Base-by-base conservation (phyloP, 2,113 vertebrate species). In the Gallinago paraguaiae region DNA sequence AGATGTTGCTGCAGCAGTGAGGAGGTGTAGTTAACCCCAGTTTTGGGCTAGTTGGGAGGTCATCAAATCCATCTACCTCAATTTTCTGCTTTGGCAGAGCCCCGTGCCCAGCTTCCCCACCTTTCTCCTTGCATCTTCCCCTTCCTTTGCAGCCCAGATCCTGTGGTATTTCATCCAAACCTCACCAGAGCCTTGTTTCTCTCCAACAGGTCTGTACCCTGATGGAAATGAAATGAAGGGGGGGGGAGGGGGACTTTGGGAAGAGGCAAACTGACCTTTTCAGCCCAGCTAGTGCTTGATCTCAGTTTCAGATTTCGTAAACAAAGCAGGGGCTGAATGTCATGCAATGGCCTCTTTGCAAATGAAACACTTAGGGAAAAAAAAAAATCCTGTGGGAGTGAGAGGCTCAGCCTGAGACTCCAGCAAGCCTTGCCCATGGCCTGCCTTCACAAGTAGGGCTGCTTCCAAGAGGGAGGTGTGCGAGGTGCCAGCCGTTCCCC, bases 251-350 rank as follows among this genome's bases (percentile, higher is more conserved):
- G 71, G 54, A 46, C 61, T 87, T 93, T 54, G 20, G 2, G 1
- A 91, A 77, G 22, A 86, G 82, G 78, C 63, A 92, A 60, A 67
- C 22, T 93, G 90, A 91, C 91, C 87, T 96, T 96, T 95, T 96
- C 85, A 97, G 87, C 94, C 63, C 63, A 90, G 70, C 86, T 86
- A 84, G 79, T 3, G 28, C 70, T 92, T 86, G 88, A 75, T 91
- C 60, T 11, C 59, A 94, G 82, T 86, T 92, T 95, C 95, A 84
- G 67, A 74, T 94, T 95, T 90, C 15, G 0, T 94, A 94, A 94
- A 86, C 84, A 92, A 90, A 96, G 76, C 83, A 85, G 89, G 59
- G 48, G 43, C 82, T 94, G 85, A 95, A 93, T 97, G 87, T 94
- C 93, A 95, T 76, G 65, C 69, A 68, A 3, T 71, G 84, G 70